Conservation (phyloP, 2,113 vertebrate species). For the Deroptyus accipitrinus region DNA sequence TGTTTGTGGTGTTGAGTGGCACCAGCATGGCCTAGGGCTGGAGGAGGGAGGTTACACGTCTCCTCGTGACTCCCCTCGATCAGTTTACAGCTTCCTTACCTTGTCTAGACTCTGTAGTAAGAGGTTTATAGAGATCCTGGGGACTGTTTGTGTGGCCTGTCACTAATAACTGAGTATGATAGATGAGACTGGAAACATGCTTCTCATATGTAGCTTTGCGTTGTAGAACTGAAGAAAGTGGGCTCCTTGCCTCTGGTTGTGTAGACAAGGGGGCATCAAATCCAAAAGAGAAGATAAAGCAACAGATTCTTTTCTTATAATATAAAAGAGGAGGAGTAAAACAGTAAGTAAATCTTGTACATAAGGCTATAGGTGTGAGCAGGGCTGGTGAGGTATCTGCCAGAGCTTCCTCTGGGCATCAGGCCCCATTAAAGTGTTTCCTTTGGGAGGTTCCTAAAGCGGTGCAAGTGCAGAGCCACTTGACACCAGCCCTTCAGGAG, state of each 20-base stretch:
- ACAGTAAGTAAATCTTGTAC: neutral
- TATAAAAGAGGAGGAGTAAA: neutral
- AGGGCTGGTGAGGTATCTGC: neutral
- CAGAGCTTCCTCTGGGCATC: neutral
- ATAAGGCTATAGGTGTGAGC: neutral
- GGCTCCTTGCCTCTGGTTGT: neutral
- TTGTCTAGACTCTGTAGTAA: neutral
- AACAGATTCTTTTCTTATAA: neutral
- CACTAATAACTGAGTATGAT: neutral
- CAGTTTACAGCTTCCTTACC: slow-evolving; percentile 2
- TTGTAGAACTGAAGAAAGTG: neutral
- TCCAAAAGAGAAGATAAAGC: neutral
- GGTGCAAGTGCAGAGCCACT: neutral
- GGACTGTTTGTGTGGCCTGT: neutral
- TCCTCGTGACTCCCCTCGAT: neutral
- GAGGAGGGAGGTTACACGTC: neutral
- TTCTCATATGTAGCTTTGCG: neutral
- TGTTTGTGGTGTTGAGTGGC: neutral
- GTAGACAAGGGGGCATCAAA: neutral
- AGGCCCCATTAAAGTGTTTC: neutral
- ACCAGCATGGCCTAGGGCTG: neutral
- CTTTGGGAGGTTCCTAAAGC: neutral
- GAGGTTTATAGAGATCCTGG: neutral
- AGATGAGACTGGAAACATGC: neutral
- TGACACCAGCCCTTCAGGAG: neutral